phyloP scores from a whole-genome alignment of 1,140 invertebrate species.

The Platorchestia sp. region DNA sequence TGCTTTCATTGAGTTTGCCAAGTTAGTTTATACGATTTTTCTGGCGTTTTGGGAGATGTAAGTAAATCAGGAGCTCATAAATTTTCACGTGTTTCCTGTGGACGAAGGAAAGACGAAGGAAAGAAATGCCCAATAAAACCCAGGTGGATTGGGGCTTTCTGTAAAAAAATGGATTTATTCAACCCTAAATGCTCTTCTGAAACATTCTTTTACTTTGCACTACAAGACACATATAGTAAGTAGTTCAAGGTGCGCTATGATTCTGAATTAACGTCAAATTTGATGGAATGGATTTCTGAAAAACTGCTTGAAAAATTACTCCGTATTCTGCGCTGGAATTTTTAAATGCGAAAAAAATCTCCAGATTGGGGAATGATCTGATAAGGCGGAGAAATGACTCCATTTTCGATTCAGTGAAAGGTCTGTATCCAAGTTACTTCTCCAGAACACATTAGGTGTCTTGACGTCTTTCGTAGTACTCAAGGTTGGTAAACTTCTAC shows the following conservation, averaged over 20 bases:
- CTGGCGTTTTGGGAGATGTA: too few relatives aligned
- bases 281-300: background rate
- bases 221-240: background rate
- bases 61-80: too few relatives aligned
- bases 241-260: background rate
- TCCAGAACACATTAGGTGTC: background rate
- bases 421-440: background rate
- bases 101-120: too few relatives aligned
- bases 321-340: background rate
- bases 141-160: too few relatives aligned
- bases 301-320: background rate
- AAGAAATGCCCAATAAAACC: too few relatives aligned
- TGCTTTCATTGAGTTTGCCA: too few relatives aligned
- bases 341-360: background rate
- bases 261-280: background rate
- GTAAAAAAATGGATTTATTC: too few relatives aligned
- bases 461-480: background rate
- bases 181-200: too few relatives aligned
- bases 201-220: background rate
- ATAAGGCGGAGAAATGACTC: background rate
- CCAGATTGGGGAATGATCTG: background rate
- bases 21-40: too few relatives aligned
- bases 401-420: background rate
- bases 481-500: background rate
- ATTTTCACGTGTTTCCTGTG: too few relatives aligned